A percentile compares a stretch with the other conserved stretches of the same genome.
phyloP scores from a whole-genome alignment of 2,797 vertebrate genomes.

The Anisognathus igniventris region DNA sequence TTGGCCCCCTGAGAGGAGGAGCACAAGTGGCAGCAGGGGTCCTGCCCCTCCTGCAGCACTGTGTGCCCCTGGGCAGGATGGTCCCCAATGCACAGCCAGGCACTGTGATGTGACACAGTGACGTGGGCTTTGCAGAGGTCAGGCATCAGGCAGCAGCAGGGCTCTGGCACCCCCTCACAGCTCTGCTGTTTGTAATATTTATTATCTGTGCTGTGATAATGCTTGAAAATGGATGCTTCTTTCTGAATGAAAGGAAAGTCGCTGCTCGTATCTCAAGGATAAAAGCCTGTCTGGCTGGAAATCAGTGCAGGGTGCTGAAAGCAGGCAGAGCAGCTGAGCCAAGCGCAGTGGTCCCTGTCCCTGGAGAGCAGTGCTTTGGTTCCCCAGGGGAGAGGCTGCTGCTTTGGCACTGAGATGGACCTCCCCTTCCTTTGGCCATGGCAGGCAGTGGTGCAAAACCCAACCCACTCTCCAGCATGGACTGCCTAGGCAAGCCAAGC shows the following conservation, averaged over 20 bases:
- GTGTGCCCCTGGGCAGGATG: rapidly evolving
- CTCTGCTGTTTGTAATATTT: slow-evolving; percentile 7
- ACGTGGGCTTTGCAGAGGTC: not conserved
- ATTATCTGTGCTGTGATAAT: not conserved
- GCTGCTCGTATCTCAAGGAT: slow-evolving; percentile 7
- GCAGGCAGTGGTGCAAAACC: not conserved
- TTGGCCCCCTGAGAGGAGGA: not conserved
- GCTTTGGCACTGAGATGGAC: not conserved
- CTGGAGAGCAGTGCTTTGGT: not conserved
- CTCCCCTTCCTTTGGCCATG: not conserved
- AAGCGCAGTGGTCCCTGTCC: not conserved
- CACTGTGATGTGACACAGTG: not conserved
- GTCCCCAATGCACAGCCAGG: not conserved
- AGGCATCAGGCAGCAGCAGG: not conserved
- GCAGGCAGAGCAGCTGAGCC: not conserved
- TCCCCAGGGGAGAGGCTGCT: not conserved
- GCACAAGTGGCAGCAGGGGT: not conserved
- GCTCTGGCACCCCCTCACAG: not conserved
- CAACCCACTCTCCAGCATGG: not conserved
- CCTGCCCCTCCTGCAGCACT: rapidly evolving
- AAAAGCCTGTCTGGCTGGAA: slow-evolving; percentile 43
- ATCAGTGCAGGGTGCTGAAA: slow-evolving; percentile 27
- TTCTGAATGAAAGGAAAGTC: slow-evolving; percentile 31
- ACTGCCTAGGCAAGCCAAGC: not conserved
- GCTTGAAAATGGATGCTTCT: slow-evolving; percentile 2